These are phyloP conservation scores for Oncopodura yosiiana DNA, from an alignment of 1,140 invertebrate genomes.

Conservation along the genomic window DNA sequence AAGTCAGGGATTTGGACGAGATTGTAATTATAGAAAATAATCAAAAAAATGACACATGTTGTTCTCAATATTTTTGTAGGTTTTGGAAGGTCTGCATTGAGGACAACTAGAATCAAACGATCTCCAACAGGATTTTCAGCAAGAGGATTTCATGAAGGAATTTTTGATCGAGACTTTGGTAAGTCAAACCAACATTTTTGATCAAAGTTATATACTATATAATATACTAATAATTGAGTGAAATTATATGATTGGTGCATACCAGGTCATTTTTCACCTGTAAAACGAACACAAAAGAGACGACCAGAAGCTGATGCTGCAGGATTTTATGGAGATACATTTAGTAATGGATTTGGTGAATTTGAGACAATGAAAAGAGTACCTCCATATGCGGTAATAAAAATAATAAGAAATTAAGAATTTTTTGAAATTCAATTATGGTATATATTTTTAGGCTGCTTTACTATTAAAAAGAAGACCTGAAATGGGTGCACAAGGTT, in stretches of 20 bases:
- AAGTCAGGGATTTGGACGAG: too few relatives aligned
- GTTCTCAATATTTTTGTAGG: too few relatives aligned
- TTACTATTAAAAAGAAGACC: slow-evolving; percentile 20
- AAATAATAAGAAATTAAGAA: background rate
- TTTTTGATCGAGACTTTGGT: slow-evolving; percentile 41
- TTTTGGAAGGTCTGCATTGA: slow-evolving; percentile 1
- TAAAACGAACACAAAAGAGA: slow-evolving; percentile 29
- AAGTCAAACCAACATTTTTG: too few relatives aligned
- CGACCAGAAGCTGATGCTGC: slow-evolving; percentile 32
- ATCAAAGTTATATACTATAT: too few relatives aligned
- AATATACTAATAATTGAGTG: too few relatives aligned
- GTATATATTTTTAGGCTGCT: background rate
- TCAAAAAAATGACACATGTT: too few relatives aligned
- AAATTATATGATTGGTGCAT: too few relatives aligned
- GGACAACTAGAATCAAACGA: slow-evolving; percentile 27
- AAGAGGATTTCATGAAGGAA: slow-evolving; percentile 44
- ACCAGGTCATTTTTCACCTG: slow-evolving; percentile 34
- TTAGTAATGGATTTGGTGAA: slow-evolving; percentile 40
- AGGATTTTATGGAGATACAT: slow-evolving; percentile 41
- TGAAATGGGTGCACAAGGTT: slow-evolving; percentile 36
- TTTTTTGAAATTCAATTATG: background rate
- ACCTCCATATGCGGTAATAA: slow-evolving; percentile 8
- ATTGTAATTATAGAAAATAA: too few relatives aligned
- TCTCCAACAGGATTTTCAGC: slow-evolving; percentile 36
- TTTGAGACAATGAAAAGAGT: slow-evolving; percentile 40